Conservation (phyloP, 2,797 vertebrate genomes). For the Peromyscus melanophrys region DNA sequence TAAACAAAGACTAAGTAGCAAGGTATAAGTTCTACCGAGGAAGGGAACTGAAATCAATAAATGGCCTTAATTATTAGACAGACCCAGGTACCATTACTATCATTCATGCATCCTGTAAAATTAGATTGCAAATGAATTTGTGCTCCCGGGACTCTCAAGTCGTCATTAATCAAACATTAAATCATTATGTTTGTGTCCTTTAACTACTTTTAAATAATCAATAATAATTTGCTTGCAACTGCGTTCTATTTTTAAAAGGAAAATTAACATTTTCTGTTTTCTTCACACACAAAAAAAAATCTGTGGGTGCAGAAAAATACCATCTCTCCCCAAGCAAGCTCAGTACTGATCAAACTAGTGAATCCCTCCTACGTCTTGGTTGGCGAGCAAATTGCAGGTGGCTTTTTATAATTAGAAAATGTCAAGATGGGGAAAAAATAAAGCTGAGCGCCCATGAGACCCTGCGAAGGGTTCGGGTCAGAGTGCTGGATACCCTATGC, state of each 20-base stretch:
- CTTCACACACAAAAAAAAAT: not conserved
- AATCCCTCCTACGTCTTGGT: not conserved
- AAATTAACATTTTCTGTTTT: not conserved
- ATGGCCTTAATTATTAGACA: not conserved
- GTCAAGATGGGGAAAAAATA: not conserved
- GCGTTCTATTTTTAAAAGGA: not conserved
- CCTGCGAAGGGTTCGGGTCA: rapidly evolving
- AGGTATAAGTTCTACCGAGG: not conserved
- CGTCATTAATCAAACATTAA: not conserved
- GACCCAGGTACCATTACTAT: not conserved
- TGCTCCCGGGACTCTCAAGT: not conserved
- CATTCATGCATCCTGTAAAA: not conserved
- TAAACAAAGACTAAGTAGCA: not conserved
- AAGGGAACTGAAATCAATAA: not conserved
- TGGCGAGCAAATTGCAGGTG: not conserved
- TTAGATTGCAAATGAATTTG: not conserved
- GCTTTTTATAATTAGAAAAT: conserved; percentile 22
- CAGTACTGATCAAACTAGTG: not conserved
- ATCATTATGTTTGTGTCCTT: not conserved
- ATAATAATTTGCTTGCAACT: not conserved
- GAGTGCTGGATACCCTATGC: too few species aligned
- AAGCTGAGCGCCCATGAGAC: rapidly evolving
- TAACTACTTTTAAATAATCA: not conserved
- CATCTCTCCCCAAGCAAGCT: not conserved
- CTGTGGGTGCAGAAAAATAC: not conserved